phyloP scores from a whole-genome alignment of 53 echinoderm and acorn worm species.

The Zoroaster sp. region DNA sequence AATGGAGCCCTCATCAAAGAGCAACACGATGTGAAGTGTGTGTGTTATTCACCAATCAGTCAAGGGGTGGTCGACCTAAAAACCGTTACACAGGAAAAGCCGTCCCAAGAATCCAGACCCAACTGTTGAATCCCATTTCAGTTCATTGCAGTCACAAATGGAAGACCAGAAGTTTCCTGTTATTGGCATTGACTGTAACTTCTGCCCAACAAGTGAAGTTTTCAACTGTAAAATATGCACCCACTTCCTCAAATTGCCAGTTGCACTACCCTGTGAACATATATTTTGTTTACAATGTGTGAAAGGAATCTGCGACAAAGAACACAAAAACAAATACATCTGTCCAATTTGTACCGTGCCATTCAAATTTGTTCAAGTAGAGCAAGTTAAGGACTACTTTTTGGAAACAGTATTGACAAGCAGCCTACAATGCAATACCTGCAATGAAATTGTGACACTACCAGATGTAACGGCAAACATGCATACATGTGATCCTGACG shows the following conservation, averaged over 20 bases:
- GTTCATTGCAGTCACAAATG: background rate
- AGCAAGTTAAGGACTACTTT: background rate
- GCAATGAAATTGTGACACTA: background rate
- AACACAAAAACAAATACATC: background rate
- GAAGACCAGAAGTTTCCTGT: too few relatives aligned
- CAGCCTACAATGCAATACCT: constrained; percentile 1
- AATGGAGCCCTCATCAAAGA: constrained; percentile 24
- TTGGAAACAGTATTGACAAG: background rate
- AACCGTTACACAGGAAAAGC: constrained; percentile 1
- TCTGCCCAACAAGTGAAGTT: background rate
- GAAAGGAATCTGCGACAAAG: background rate
- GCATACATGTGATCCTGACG: background rate
- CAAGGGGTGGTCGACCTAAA: constrained; percentile 36
- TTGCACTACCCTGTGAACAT: constrained; percentile 15
- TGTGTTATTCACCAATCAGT: background rate
- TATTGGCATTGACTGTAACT: background rate
- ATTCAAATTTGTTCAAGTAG: background rate
- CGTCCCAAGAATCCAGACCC: background rate
- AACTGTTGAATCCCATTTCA: background rate
- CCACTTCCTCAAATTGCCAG: background rate
- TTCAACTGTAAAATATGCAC: constrained; percentile 2
- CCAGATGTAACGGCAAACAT: background rate
- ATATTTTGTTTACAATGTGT: background rate
- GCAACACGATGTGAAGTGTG: constrained; percentile 15
- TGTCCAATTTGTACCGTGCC: background rate